Evolutionary conservation across 2,113 vertebrate genomes (phyloP).

Genomic region (Poeciliopsis occidentalis): DNA sequence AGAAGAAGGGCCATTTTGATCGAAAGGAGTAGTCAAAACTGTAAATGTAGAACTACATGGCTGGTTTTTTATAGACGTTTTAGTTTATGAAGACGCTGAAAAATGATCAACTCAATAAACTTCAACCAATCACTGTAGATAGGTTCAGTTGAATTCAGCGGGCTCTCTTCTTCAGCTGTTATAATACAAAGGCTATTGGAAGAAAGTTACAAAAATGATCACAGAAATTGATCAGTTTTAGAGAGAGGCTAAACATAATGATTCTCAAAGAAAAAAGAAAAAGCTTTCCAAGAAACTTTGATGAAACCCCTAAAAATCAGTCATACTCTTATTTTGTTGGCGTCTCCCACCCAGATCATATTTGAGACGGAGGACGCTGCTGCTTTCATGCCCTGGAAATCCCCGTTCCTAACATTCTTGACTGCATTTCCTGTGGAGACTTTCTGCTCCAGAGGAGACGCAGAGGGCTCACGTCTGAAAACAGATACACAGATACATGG

Average conservation of each 20-base stretch:
- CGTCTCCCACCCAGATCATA: background rate
- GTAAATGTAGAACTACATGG: no score
- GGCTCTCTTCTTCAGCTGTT: no score
- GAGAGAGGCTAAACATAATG: background rate
- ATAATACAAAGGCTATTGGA: no score
- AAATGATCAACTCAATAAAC: background rate
- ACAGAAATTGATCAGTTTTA: background rate
- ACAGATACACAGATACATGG: background rate
- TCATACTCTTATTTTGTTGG: background rate
- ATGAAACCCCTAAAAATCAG: background rate
- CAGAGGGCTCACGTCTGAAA: background rate
- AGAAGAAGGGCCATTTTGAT: no score
- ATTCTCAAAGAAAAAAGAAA: background rate
- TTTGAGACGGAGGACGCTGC: background rate
- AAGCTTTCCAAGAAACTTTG: background rate
- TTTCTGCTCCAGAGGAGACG: background rate
- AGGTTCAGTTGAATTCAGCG: background rate
- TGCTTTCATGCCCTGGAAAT: background rate
- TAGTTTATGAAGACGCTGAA: background rate
- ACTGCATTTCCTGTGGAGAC: constrained; percentile 1
- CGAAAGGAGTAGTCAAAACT: no score
- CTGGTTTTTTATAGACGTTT: no score
- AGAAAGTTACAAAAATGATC: no score
- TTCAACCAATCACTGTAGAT: background rate
- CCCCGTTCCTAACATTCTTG: background rate